phyloP scores from a whole-genome alignment of 2,888 invertebrate genomes.

The Acanthococcus lagerstroemiae region DNA sequence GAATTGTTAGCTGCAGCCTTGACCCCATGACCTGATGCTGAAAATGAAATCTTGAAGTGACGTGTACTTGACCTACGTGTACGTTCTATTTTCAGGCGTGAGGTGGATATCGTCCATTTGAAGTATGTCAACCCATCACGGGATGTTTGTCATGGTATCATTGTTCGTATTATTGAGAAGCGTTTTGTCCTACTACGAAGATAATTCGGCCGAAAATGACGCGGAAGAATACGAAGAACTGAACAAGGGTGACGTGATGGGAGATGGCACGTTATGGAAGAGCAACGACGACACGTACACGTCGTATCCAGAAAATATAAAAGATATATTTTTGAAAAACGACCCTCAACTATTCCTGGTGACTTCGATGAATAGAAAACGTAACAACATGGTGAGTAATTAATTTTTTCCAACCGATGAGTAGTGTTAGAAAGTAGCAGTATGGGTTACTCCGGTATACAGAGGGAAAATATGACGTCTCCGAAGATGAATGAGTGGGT shows the following conservation, averaged over 20 bases:
- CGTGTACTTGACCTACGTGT: too few species aligned
- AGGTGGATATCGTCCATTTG: neutral
- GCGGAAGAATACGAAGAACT: conserved; percentile 10
- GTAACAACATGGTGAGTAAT: conserved; percentile 13
- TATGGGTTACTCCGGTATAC: too few species aligned
- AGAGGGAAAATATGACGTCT: too few species aligned
- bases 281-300: neutral
- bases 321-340: conserved; percentile 10
- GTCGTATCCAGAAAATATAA: conserved; percentile 4
- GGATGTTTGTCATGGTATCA: conserved; percentile 2
- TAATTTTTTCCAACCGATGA: too few species aligned
- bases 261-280: neutral
- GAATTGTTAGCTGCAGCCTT: too few species aligned
- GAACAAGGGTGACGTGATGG: neutral
- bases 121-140: neutral
- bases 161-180: neutral
- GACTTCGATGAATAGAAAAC: conserved; percentile 18
- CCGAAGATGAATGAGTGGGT: too few species aligned
- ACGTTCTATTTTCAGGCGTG: neutral
- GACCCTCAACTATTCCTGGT: conserved; percentile 9
- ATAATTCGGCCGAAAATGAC: conserved; percentile 3
- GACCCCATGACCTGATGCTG: too few species aligned
- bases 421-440: too few species aligned
- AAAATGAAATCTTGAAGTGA: too few species aligned
- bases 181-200: conserved; percentile 13